Percentiles rank a stretch among this genome's conserved stretches.
phyloP scores from a whole-genome alignment of 2,888 invertebrate genomes.

The Clunio marinus region DNA sequence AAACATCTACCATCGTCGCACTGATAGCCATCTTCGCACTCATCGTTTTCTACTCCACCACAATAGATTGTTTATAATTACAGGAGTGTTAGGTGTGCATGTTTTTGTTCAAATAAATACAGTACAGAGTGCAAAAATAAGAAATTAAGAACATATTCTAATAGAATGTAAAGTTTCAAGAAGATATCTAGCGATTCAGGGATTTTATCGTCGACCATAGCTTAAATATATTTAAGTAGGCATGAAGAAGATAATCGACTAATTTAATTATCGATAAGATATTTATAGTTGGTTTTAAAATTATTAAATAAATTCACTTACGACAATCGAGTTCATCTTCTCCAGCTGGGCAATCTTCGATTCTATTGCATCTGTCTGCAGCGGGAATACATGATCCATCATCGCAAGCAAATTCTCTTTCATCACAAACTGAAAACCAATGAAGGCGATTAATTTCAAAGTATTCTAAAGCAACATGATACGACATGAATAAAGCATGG shows the following conservation, averaged over 20 bases:
- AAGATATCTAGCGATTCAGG: too few species aligned
- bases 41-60: neutral
- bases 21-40: conserved; percentile 54
- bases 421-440: conserved; percentile 31
- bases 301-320: conserved; percentile 9
- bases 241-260: too few species aligned
- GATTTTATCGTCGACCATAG: too few species aligned
- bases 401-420: conserved; percentile 58
- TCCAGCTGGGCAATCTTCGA: conserved; percentile 46
- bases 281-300: neutral
- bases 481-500: too few species aligned
- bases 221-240: too few species aligned
- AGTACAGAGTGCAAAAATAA: neutral
- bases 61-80: conserved; percentile 20
- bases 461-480: too few species aligned
- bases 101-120: conserved; percentile 8
- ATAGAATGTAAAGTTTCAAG: too few species aligned
- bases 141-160: neutral
- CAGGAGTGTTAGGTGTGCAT: conserved; percentile 40
- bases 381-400: conserved; percentile 58
- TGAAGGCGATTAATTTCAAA: too few species aligned
- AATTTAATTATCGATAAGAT: neutral
- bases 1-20: conserved; percentile 62
- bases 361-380: conserved; percentile 45
- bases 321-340: conserved; percentile 49